Base-by-base conservation (phyloP, 2,113 vertebrate species). In the Dunckerocampus dactyliophorus region DNA sequence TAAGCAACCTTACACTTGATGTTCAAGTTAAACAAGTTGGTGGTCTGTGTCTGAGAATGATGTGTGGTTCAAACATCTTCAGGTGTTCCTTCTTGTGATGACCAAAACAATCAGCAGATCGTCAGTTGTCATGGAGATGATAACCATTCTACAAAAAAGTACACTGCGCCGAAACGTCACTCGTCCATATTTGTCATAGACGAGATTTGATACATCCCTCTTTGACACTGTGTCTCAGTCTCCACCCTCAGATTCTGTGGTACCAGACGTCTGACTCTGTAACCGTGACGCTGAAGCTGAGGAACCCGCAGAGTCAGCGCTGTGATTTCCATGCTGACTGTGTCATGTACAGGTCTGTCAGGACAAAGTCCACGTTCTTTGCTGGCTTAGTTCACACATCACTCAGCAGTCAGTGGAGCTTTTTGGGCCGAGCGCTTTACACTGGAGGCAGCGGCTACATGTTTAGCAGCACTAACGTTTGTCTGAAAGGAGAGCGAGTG, bases 161-260 rank as follows among this genome's bases (percentile, higher is more conserved):
- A 56, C 4, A 12, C 3, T 43, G 39, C 13, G 3, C 12, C 39
- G 2, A 43, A 12, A 43, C 39, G 11, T 43, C 11, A 12, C 39
- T 43, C 1, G 3, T 43, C 13, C 39, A 14, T 6, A 14, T 6
- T 43, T 43, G 22, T 46, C 3, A 20, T 15, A 34, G 4, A 37
- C 8, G n/a, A 58, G 8, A 20, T 20, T 17, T 22, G 2, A 55
- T 17, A 12, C 16, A 0, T 53, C 8, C 8, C 6, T 47, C 28
- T 5, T 47, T 37, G 1, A 1, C 20, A 28, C 1, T 43, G 16
- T 49, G 12, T 61, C 45, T 31, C 62, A 92, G 90, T 15, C 81
- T 87, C 50, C 88, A 90, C 60, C 90, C 90, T 42, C 83, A 74
- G 55, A 68, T 89, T 2, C 77, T 64, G 21, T 92, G 90, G 90